Percentiles rank a stretch among this genome's conserved stretches.
phyloP scores from a whole-genome alignment of 2,888 invertebrate species.

The Pseudococcus longispinus region DNA sequence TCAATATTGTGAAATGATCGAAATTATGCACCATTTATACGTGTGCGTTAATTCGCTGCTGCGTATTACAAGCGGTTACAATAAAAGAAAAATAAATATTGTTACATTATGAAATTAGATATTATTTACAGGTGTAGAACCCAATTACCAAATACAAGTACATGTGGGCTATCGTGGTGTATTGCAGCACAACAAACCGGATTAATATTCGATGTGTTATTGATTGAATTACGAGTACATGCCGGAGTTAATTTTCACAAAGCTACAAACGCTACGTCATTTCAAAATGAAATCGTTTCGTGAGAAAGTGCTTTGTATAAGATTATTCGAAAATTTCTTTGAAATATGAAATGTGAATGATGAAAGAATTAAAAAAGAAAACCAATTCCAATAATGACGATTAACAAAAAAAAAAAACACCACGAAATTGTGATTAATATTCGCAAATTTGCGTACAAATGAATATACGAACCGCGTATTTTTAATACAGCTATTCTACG shows the following conservation, averaged over 20 bases:
- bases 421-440: neutral
- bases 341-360: neutral
- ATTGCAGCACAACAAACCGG: neutral
- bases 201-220: neutral
- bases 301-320: neutral
- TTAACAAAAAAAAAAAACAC: neutral
- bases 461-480: constrained; percentile 46
- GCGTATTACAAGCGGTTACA: neutral
- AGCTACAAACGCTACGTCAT: neutral
- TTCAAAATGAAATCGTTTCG: neutral
- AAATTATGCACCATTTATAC: neutral
- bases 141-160: neutral
- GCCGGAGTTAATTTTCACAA: neutral
- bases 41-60: neutral
- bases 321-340: neutral
- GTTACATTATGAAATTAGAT: neutral
- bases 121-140: neutral
- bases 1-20: neutral
- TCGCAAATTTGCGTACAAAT: neutral
- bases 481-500: constrained; percentile 46
- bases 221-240: neutral
- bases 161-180: neutral
- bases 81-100: neutral
- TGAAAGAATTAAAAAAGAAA: neutral
- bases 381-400: neutral